Evolutionary conservation across 1,140 invertebrate genomes (phyloP).

Genomic region (Microplitis mediator): DNA sequence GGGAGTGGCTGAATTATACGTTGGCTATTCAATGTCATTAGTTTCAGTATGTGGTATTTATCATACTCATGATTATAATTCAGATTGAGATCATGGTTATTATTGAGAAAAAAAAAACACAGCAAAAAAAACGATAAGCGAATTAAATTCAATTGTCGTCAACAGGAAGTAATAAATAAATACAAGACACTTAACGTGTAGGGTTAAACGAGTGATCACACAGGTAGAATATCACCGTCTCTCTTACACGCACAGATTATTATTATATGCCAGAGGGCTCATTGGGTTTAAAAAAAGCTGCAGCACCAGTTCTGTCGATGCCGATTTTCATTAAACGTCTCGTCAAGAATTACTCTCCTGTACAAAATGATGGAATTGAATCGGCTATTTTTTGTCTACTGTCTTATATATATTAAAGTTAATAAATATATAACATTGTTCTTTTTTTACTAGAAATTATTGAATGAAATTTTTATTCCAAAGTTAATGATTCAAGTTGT

Average conservation of each 20-base stretch:
- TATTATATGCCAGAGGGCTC: not conserved
- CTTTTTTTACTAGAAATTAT: no score
- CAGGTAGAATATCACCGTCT: not conserved
- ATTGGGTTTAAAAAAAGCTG: constrained; percentile 13
- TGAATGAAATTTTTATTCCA: no score
- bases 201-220: constrained; percentile 17
- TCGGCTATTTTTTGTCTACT: not conserved
- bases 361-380: constrained; percentile 8
- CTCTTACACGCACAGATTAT: not conserved
- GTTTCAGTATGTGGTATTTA: not conserved
- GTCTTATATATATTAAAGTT: not conserved
- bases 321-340: constrained; percentile 33
- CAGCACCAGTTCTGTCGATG: constrained; percentile 30
- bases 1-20: not conserved
- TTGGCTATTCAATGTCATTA: not conserved
- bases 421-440: no score
- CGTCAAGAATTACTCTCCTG: constrained; percentile 3
- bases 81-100: not conserved
- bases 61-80: not conserved
- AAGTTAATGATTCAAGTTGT: no score
- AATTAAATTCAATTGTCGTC: constrained; percentile 9
- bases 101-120: not conserved
- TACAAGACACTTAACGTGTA: constrained; percentile 12
- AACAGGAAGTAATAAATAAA: constrained; percentile 28
- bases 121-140: not conserved